Conservation (phyloP, 2,797 vertebrate species). For the Onychomys torridus region DNA sequence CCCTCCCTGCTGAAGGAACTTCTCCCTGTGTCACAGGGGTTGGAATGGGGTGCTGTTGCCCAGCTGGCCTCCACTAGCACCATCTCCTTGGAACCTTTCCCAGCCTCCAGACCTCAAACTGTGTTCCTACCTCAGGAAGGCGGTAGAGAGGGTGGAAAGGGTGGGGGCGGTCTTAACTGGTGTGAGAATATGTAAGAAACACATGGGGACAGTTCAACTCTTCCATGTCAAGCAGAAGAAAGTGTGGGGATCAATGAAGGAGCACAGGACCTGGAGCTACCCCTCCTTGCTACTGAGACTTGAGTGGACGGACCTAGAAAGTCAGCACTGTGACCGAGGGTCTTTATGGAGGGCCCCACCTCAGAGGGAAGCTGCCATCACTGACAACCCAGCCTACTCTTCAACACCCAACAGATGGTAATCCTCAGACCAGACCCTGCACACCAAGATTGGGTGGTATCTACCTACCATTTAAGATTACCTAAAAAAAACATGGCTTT, state of each 20-base stretch:
- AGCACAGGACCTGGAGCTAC: not conserved
- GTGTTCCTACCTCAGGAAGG: not conserved
- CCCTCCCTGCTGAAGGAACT: not conserved
- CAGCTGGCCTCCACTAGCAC: not conserved
- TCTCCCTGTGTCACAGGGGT: not conserved
- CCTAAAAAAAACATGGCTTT: not conserved
- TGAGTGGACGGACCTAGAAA: not conserved
- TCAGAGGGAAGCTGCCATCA: not conserved
- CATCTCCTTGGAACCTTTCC: not conserved
- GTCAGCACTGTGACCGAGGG: not conserved
- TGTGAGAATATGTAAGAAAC: not conserved
- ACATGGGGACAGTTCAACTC: not conserved
- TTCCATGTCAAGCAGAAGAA: not conserved
- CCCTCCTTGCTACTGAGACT: no score
- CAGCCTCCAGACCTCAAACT: not conserved
- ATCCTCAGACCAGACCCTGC: no score
- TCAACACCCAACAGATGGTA: not conserved
- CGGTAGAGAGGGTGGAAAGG: no score
- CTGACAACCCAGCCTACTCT: not conserved
- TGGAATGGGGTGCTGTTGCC: not conserved
- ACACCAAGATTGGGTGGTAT: not conserved
- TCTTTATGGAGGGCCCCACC: not conserved
- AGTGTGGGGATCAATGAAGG: not conserved
- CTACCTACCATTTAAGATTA: not conserved
- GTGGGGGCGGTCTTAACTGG: not conserved